phyloP scores from a whole-genome alignment of 2,113 vertebrate species.

The Acinonyx jubatus region DNA sequence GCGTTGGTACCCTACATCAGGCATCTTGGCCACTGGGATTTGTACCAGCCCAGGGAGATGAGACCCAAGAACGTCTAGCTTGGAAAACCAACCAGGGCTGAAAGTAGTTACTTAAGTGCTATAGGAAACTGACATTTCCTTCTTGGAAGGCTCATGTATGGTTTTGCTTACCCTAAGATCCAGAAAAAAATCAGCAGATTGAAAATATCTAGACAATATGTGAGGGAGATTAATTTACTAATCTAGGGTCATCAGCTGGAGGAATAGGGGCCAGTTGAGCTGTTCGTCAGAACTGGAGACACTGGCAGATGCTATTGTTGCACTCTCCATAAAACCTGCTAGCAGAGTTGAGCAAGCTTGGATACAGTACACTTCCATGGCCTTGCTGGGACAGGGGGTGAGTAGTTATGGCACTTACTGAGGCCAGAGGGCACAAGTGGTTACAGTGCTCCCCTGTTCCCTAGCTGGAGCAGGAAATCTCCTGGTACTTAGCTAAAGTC shows the following conservation, averaged over 20 bases:
- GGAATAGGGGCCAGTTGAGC: not conserved
- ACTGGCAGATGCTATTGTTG: not conserved
- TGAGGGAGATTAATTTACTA: not conserved
- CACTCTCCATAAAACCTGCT: not conserved
- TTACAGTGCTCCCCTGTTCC: not conserved
- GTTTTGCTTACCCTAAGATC: not conserved
- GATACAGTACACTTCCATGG: not conserved
- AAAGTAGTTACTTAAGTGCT: not conserved
- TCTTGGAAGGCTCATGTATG: not conserved
- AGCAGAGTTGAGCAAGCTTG: not conserved
- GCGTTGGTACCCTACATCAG: not conserved
- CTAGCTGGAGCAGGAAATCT: not conserved
- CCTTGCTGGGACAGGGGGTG: too few species aligned
- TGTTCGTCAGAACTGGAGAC: not conserved
- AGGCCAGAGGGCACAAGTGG: not conserved
- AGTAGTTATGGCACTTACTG: not conserved
- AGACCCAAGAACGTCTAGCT: not conserved
- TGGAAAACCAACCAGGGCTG: not conserved
- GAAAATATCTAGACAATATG: not conserved
- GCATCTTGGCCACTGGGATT: not conserved
- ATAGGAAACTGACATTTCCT: not conserved
- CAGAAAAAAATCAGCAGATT: not conserved
- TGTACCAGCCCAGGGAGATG: not conserved
- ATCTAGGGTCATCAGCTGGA: not conserved
- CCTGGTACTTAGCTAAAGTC: not conserved